Conservation (phyloP, 1,140 invertebrate species). For the Drosophila sechellia region DNA sequence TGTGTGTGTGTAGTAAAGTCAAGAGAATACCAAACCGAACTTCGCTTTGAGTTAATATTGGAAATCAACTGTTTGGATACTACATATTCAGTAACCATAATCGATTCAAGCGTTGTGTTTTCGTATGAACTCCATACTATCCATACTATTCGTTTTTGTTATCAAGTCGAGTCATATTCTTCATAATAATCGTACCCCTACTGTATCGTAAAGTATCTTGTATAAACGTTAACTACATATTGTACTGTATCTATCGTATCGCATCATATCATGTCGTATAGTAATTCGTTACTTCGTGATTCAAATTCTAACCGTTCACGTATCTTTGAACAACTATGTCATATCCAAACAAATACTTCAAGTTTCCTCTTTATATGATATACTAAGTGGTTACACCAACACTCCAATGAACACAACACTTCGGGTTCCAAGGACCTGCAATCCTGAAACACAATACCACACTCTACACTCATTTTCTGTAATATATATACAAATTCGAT, state of each 20-base stretch:
- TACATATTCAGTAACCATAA: slow-evolving; percentile 28
- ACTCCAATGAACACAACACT: slow-evolving; percentile 14
- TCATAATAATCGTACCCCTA: slow-evolving; percentile 24
- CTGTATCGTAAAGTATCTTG: slow-evolving; percentile 20
- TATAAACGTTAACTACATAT: slow-evolving; percentile 49
- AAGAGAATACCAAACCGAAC: slow-evolving; percentile 34
- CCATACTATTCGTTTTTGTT: slow-evolving; percentile 40
- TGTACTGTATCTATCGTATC: slow-evolving; percentile 43
- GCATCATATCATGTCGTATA: slow-evolving; percentile 30
- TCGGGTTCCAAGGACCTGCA: neutral
- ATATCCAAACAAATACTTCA: slow-evolving; percentile 21
- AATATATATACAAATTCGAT: slow-evolving; percentile 32
- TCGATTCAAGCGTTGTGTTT: slow-evolving; percentile 47
- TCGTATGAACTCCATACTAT: slow-evolving; percentile 61
- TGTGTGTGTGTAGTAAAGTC: slow-evolving; percentile 69
- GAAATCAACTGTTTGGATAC: slow-evolving; percentile 40
- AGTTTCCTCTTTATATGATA: slow-evolving; percentile 26
- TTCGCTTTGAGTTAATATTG: slow-evolving; percentile 42
- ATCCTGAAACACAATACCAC: slow-evolving; percentile 3
- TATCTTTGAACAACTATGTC: slow-evolving; percentile 34
- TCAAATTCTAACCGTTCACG: slow-evolving; percentile 21
- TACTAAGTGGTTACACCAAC: slow-evolving; percentile 7
- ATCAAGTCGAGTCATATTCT: slow-evolving; percentile 31
- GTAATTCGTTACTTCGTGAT: slow-evolving; percentile 33
- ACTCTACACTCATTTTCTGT: slow-evolving; percentile 28